Conservation (phyloP, 1,140 invertebrate species). For the Cepaea nemoralis region DNA sequence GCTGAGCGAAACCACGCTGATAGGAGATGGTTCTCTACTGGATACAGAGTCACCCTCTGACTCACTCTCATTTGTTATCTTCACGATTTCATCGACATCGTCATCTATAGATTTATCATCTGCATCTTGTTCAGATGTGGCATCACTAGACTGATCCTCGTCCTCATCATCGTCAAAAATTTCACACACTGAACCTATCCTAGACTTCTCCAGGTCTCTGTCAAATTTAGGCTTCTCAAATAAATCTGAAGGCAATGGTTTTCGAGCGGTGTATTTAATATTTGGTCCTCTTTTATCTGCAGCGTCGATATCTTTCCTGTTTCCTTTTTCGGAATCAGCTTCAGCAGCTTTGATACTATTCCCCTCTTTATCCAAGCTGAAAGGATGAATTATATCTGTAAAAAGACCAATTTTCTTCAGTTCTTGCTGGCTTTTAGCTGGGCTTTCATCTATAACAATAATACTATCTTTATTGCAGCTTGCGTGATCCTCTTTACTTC, state of each 20-base stretch:
- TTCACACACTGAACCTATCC: neutral
- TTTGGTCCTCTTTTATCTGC: neutral
- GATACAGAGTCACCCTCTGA: neutral
- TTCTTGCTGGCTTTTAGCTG: constrained; percentile 2
- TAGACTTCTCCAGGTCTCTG: neutral
- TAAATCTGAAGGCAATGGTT: neutral
- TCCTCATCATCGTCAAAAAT: neutral
- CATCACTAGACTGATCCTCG: constrained; percentile 12
- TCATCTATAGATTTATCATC: constrained; percentile 6
- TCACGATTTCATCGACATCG: constrained; percentile 18
- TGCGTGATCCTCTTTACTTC: neutral
- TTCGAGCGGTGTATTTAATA: constrained; percentile 17
- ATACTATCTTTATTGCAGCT: neutral
- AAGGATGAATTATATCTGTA: neutral
- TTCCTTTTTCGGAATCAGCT: neutral
- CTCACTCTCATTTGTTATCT: neutral
- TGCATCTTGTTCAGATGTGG: neutral
- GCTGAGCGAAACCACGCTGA: constrained; percentile 17
- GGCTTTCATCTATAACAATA: constrained; percentile 13
- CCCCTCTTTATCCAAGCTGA: neutral
- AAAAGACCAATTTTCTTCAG: neutral
- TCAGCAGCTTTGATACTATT: neutral
- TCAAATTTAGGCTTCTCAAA: neutral
- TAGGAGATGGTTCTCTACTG: neutral
- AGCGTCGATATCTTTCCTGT: neutral